phyloP scores from a whole-genome alignment of 2,797 vertebrate species.

The Psittacula derbiana region DNA sequence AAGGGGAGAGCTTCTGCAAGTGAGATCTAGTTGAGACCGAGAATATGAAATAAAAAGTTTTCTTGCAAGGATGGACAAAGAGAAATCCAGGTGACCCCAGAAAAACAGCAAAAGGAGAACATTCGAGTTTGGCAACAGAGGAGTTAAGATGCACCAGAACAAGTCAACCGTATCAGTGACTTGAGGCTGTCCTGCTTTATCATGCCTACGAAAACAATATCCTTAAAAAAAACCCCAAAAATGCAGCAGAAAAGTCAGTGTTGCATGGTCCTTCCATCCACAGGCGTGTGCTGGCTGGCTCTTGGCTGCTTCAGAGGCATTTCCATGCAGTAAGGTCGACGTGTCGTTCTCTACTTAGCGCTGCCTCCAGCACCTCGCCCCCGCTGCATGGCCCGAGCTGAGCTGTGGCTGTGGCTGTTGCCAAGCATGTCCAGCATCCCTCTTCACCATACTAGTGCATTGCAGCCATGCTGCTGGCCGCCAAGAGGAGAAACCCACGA shows the following conservation, averaged over 20 bases:
- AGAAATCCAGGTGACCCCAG: not conserved
- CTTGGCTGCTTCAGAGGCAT: not conserved
- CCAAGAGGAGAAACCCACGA: not conserved
- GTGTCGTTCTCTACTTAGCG: not conserved
- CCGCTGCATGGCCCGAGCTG: not conserved
- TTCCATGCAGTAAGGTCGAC: not conserved
- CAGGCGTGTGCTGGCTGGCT: not conserved
- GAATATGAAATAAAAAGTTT: not conserved
- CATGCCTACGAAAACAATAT: not conserved
- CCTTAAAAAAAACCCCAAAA: not conserved
- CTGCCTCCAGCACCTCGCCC: not conserved
- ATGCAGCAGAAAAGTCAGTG: not conserved
- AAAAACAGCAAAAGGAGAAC: not conserved
- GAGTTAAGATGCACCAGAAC: not conserved
- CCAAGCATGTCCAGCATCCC: not conserved
- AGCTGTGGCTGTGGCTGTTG: not conserved
- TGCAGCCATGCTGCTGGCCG: not conserved
- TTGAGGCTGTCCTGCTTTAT: not conserved
- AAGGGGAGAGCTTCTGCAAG: not conserved
- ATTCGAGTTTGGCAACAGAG: not conserved
- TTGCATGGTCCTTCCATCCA: not conserved
- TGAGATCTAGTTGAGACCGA: not conserved
- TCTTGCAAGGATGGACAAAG: not conserved
- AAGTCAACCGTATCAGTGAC: rapidly evolving
- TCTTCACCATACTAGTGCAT: not conserved